Evolutionary conservation across 1,140 invertebrate species (phyloP), one percentile per base, ranked within the genome.

Genomic region (Drosophila punjabiensis): DNA sequence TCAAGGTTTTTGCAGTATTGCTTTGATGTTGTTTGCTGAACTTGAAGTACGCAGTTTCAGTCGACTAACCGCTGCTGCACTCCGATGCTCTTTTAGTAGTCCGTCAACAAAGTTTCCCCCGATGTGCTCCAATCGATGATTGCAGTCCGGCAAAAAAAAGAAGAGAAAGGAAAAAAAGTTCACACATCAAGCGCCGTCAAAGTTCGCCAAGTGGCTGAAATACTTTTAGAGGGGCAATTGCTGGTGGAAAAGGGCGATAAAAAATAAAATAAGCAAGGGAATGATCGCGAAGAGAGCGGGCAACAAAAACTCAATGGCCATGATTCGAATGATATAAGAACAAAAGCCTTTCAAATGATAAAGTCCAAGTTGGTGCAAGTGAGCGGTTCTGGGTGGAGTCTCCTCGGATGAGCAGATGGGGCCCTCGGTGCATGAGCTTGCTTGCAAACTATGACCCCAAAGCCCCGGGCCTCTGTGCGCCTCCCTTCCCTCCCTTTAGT

Each of bases 141-240:
- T 50, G 48, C 60, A 64, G 76, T 60, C 59, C 59, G 28, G 28
- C n/a, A 39, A 18, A 56, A 63, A 69, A 43, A 61, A 78, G n/a
- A 63, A 61, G 58, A 60, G 55, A 58, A 62, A 71, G 47, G 43
- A 58, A 55, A 53, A 56, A 37, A 58, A 39, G 60, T 79, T 79
- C 76, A 79, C 76, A 79, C 77, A 79, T 79, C 77, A 79, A 79
- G 55, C 68, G 71, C 47, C 47, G 75, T 39, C 76, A 79, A 79
- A 79, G 76, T 73, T 79, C 35, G 45, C 39, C 58, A 73, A 79
- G 76, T 79, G 60, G 39, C 47, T 45, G n/a, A 45, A 71, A 68
- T 65, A n/a, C 33, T 18, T 14, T 47, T 16, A 48, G 16, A 30
- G 28, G 41, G 32, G 24, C 16, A 43, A 71, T 69, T 33, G 35